Conservation (phyloP, 2,888 invertebrate species). For the Leucophora obtusa region DNA sequence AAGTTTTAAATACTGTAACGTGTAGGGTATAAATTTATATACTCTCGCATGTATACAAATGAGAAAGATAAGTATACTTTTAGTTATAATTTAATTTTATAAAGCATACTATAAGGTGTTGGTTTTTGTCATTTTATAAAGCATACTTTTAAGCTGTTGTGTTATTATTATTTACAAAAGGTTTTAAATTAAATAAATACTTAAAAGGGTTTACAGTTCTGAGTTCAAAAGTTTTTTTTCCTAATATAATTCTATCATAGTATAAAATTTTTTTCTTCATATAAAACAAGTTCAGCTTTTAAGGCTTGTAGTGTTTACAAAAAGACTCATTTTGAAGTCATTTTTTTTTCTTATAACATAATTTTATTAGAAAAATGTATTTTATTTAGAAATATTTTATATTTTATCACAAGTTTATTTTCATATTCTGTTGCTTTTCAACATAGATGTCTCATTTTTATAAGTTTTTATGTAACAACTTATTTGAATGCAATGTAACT, state of each 20-base stretch:
- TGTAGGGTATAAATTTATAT: background rate
- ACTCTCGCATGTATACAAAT: background rate
- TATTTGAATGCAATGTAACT: constrained; percentile 11
- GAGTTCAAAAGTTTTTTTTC: too few species aligned
- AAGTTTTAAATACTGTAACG: background rate
- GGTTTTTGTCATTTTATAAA: constrained; percentile 25
- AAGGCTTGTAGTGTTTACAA: too few species aligned
- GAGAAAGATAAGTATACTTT: constrained; percentile 38
- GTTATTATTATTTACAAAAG: background rate
- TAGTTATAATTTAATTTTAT: constrained; percentile 53
- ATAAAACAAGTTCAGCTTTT: background rate
- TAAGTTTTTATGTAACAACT: constrained; percentile 11
- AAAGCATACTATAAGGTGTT: constrained; percentile 55
- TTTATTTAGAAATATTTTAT: constrained; percentile 3
- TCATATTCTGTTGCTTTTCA: background rate
- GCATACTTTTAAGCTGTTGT: constrained; percentile 26
- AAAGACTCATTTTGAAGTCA: background rate
- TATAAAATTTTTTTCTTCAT: background rate
- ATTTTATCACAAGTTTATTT: background rate
- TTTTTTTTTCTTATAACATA: background rate
- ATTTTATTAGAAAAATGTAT: constrained; percentile 14
- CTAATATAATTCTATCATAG: background rate
- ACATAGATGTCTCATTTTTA: constrained; percentile 12
- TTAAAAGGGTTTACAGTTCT: background rate
- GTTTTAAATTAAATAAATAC: constrained; percentile 8